Evolutionary conservation across 2,888 invertebrate species (phyloP).

Genomic region (Pyrocoelia pectoralis): DNA sequence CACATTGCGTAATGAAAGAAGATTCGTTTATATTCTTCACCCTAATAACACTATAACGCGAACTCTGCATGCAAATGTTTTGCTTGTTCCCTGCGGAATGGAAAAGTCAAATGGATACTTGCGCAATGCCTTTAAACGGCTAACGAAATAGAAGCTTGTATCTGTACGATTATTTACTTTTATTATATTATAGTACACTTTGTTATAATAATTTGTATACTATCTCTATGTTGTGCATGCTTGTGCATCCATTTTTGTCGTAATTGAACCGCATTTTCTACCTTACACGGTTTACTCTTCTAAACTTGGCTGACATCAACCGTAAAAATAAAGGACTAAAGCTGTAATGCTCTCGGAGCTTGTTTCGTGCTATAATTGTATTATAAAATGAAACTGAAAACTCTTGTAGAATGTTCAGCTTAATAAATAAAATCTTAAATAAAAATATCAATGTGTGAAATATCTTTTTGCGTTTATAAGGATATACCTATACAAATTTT

Average conservation of each 20-base stretch:
- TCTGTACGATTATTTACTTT: slow-evolving; percentile 29
- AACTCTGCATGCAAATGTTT: slow-evolving; percentile 37
- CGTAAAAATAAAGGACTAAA: not conserved
- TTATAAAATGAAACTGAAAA: no score
- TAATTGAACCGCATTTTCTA: not conserved
- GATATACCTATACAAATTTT: no score
- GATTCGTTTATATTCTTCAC: slow-evolving; percentile 36
- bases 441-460: no score
- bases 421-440: no score
- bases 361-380: not conserved
- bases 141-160: slow-evolving; percentile 31
- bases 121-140: slow-evolving; percentile 35
- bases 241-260: not conserved
- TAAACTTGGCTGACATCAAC: not conserved
- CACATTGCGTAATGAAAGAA: slow-evolving; percentile 35
- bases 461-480: no score
- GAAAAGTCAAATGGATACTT: slow-evolving; percentile 36
- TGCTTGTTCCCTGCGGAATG: slow-evolving; percentile 31
- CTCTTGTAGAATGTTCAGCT: no score
- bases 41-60: slow-evolving; percentile 36
- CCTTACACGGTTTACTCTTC: not conserved
- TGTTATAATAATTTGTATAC: slow-evolving; percentile 8
- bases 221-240: not conserved
- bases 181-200: slow-evolving; percentile 21
- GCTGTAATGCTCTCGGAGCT: not conserved